Base-by-base conservation (phyloP, 2,797 vertebrate species). In the Enteromius argenteus region DNA sequence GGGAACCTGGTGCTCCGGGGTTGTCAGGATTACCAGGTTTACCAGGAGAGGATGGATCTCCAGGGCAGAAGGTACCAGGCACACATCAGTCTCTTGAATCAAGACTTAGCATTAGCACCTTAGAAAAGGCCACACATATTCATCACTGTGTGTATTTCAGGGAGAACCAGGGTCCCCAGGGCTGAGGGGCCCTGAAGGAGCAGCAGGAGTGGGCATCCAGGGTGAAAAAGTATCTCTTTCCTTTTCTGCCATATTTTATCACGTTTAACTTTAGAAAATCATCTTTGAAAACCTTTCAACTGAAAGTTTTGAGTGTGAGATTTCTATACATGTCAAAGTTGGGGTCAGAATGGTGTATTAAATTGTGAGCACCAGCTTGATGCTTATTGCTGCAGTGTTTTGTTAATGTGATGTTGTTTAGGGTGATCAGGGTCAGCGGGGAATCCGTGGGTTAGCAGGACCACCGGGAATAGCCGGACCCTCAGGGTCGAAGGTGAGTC, bases 371-470 rank as follows among this genome's bases (percentile, higher is more conserved):
- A 1, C 30, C 11, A 23, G 6, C 32, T 39, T 69, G 66, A 19
- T 69, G n/a, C 35, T 23, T 21, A n/a, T 14, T 46, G 3, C 32
- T 69, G 60, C 68, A 76, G 32, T 14, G 8, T 64, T 21, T 79
- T 56, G 23, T 39, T 80, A 35, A 72, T 69, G 5, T 78, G 30
- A 14, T 62, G 6, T 17, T 77, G n/a, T 30, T 37, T 84, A 97
- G 97, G 97, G 96, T 15, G 97, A 97, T 90, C 96, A 97, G 93
- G 96, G 96, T 81, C 96, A 96, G 84, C 94, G 96, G 91, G 97
- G 97, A 87, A 92, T 96, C 69, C 91, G 96, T 89, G 97, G 97
- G 62, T 90, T 97, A 92, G 83, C 92, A 37, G 97, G 97, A 82
- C 95, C 95, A 51, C 87, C 94, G 51, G 97, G 96, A 86, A 89